Evolutionary conservation across 1,140 invertebrate genomes (phyloP), one percentile per base, ranked within the genome.

Genomic region (Acyrthosiphon pisum): DNA sequence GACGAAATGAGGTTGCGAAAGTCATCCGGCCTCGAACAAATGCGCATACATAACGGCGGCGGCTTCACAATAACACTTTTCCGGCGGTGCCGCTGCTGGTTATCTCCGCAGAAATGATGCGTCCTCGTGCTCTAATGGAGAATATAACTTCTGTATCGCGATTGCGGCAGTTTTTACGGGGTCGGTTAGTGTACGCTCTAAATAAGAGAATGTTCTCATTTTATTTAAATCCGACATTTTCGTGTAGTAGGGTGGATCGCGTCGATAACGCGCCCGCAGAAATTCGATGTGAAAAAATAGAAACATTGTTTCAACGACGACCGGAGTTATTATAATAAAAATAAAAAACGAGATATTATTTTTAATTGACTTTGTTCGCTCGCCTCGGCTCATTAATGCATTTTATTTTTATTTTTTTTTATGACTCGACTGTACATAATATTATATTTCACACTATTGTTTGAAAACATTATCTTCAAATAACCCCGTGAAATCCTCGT

Each of bases 161-260:
- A 88, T 88, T 7, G n/a, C 8, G 26, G 26, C 26, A 35, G 46
- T 2, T 48, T 50, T 88, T 35, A 35, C 6, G n/a, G 20, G 30
- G n/a, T 30, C 14, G 30, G 44, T 20, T 46, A 7, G 44, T 9
- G 44, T 46, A 35, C n/a, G n/a, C 60, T 76, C n/a, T 76, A 18
- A 87, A 20, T 48, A 46, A 46, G 26, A 87, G 26, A 87, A 87
- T 87, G 0, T 48, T 48, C n/a, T 6, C 41, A 41, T 41, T 41
- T 87, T 87, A 87, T 87, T 87, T 48, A 48, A 87, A 50, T 87
- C 46, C 30, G 46, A n/a, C 86, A 7, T 87, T 35, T 46, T n/a
- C 20, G 41, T 87, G 9, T 53, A n/a, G 18, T 76, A n/a, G 30
- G n/a, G 14, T 6, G 11, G 4, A 1, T 76, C n/a, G 60, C 7